Evolutionary conservation across 2,888 invertebrate genomes (phyloP), one percentile per base, ranked within the genome.

Genomic region (Pachliopta kotzebuea): DNA sequence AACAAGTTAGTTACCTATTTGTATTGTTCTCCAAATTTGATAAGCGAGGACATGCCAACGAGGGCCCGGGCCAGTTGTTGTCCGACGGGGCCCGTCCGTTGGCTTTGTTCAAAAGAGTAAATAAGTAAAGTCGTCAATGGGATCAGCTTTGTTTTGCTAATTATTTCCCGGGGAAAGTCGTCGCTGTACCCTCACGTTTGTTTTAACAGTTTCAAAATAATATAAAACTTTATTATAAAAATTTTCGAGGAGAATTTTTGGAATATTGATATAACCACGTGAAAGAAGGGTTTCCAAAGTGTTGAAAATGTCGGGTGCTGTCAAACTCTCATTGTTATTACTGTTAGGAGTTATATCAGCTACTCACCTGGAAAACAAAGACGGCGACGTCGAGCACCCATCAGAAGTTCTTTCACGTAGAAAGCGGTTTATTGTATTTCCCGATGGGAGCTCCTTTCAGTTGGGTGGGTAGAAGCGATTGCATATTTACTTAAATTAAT

Each of bases 391-490:
- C 37, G 61, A 45, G 29, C 18, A 53, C 50, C 24, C 57, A 20
- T 56, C 67, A 49, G 72, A 66, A 68, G 67, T 72, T 60, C 69
- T 93, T 63, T 93, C 93, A 4, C 85, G 93, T 70, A 84, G 83
- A 66, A 93, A 93, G 74, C 84, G 94, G 77, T 93, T 92, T 79
- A 76, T 94, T 76, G 85, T 92, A 74, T 94, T 93, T 81, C 93
- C 94, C 58, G 92, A 93, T 70, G 94, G 93, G 66, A 93, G 93
- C 76, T 94, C 94, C 66, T 75, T 94, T 67, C 94, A 94, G 86
- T 90, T 94, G 75, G 92, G 93, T 93, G 76, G 74, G 88, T 83
- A 72, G 94, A 67, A 37, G 37, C 37, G 14, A 37, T 37, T 37
- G 37, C 37, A 37, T 37, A 37, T 37, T 37, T 37, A 37, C 11